Evolutionary conservation across 2,797 vertebrate species (phyloP), one percentile per base, ranked within the genome.

Genomic region (Antrozous pallidus): DNA sequence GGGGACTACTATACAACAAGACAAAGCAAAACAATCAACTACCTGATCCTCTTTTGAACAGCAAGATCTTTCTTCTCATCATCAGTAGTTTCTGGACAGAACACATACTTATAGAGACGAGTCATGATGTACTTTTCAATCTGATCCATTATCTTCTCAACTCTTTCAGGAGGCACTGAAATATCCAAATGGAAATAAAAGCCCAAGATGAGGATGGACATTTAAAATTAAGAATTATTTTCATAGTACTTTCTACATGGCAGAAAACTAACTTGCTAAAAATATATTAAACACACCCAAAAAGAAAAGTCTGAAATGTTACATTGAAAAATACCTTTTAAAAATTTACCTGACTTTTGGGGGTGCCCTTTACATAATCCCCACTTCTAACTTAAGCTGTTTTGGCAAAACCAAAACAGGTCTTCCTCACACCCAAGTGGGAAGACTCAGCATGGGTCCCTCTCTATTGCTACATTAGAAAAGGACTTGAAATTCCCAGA

Each of bases 121-220:
- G 99, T 99, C 99, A 99, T 99, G 71, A 99, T 99, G 97, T 99
- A 99, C 97, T 99, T 99, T 93, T 99, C 99, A 89, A 99, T 99
- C 94, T 99, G 99, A 97, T 99, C 99, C 99, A 99, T 99, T 84
- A 99, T 98, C 95, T 98, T 99, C 97, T 99, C 99, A 90, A 99
- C 99, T 65, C 98, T 99, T 93, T 99, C 99, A 38, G 99, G 98
- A 54, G 99, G 98, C 92, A 99, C 99, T 99, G 98, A 88, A 92
- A 98, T 93, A 96, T 5, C 65, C 58, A 94, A 49, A 58, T n/a
- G 11, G 12, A 84, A 7, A 45, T 1, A 91, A 63, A 47, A 94
- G 45, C 71, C 85, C 81, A 83, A 49, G 61, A 88, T 65, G 69
- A 85, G 58, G 47, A 40, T 9, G 28, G 13, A 73, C 28, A 79